Evolutionary conservation across 1,140 invertebrate genomes (phyloP).

Genomic region (Matsumurasca onukii): DNA sequence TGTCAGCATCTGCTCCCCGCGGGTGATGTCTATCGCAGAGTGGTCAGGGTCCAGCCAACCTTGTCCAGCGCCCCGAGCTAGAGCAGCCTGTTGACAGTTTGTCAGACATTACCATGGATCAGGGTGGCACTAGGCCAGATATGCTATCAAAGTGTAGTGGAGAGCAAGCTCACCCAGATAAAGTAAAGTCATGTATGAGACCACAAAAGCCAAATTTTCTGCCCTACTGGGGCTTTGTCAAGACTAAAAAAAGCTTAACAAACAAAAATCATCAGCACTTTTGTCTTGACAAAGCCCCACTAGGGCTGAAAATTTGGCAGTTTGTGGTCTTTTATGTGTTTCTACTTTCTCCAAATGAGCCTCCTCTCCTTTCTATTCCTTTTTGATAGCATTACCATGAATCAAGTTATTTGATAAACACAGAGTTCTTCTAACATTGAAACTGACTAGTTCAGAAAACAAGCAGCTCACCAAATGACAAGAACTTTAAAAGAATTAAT

Average conservation of each 20-base stretch:
- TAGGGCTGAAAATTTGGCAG: too few relatives aligned
- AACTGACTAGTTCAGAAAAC: too few relatives aligned
- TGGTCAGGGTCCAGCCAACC: conserved; percentile 49
- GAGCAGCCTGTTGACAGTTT: conserved; percentile 53
- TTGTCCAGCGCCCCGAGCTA: conserved; percentile 64
- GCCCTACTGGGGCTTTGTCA: background rate
- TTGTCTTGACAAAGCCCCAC: too few relatives aligned
- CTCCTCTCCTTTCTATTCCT: too few relatives aligned
- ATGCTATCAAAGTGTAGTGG: background rate
- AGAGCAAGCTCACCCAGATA: background rate
- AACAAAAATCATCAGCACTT: too few relatives aligned
- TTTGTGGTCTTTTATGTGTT: too few relatives aligned
- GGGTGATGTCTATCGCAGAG: conserved; percentile 42
- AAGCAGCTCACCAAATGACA: too few relatives aligned
- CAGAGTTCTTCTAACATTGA: too few relatives aligned
- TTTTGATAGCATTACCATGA: too few relatives aligned
- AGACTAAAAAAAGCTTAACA: background rate
- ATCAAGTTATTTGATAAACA: too few relatives aligned
- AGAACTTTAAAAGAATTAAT: too few relatives aligned
- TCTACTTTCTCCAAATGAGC: too few relatives aligned
- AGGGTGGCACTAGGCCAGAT: background rate
- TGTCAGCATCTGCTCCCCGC: conserved; percentile 61
- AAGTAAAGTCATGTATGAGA: background rate
- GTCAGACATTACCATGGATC: background rate
- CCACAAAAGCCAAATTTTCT: background rate